Conservation (phyloP, 2,113 vertebrate genomes). For the Rana temporaria region DNA sequence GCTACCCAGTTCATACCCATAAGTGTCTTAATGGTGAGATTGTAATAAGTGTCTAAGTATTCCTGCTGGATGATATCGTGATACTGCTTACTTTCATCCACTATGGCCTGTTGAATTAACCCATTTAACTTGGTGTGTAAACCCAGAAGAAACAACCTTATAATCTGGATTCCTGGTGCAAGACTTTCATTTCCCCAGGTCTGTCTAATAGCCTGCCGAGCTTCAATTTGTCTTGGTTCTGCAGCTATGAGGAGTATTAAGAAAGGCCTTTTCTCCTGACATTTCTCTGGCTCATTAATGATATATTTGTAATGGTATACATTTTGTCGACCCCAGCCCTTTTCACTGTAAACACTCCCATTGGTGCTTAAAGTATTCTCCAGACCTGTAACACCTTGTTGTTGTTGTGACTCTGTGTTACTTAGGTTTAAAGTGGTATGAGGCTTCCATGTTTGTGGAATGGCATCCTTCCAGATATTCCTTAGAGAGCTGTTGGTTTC, state of each 20-base stretch:
- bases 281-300: constrained; percentile 89
- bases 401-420: constrained; percentile 69
- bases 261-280: constrained; percentile 79
- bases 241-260: constrained; percentile 90
- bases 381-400: constrained; percentile 73
- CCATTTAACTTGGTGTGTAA: constrained; percentile 76
- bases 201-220: constrained; percentile 90
- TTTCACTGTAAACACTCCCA: constrained; percentile 77
- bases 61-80: constrained; percentile 94
- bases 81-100: constrained; percentile 85
- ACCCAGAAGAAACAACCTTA: constrained; percentile 89
- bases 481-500: constrained; percentile 80
- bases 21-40: constrained; percentile 93
- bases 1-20: constrained; percentile 99
- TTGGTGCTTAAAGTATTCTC: constrained; percentile 78
- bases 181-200: constrained; percentile 93
- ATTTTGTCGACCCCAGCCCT: constrained; percentile 64
- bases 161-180: constrained; percentile 75
- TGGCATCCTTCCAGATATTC: constrained; percentile 75
- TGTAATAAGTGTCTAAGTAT: constrained; percentile 92
- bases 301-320: constrained; percentile 84
- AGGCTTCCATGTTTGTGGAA: constrained; percentile 72
- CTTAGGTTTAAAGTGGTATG: constrained; percentile 72
- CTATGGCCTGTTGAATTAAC: constrained; percentile 79
- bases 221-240: constrained; percentile 86